Base-by-base conservation (phyloP, 2,113 vertebrate species). In the Leptobrachium leishanense region DNA sequence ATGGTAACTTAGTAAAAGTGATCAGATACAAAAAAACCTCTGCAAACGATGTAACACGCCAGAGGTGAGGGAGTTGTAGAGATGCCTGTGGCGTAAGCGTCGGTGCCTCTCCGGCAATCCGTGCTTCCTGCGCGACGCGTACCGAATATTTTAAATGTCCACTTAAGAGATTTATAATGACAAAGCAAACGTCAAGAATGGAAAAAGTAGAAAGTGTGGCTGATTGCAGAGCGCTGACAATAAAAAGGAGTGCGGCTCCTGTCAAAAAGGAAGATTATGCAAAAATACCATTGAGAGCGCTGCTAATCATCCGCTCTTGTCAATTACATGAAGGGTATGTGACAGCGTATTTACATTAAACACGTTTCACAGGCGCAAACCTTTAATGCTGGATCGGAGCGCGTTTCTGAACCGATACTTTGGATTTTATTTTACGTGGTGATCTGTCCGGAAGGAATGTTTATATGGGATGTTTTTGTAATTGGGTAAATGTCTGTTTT, bases 271-370 rank as follows among this genome's bases (percentile, higher is more conserved):
- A 90, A 90, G 92, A 94, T 93, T 94, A 94, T 95, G 94, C 93
- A 92, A 88, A 92, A 92, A 90, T 90, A 91, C 92, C 91, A 88
- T 90, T 86, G 93, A 95, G 94, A 94, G 92, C 91, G 90, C 87
- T 92, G 94, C 94, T 96, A 96, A 97, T 98, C 95, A 94, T 94
- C 95, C 94, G 92, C 94, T 94, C 86, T 89, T 95, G 95, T 95
- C 95, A 95, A 95, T 96, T 94, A 96, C 92, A 91, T 91, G 92
- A 93, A 92, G 94, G 92, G 93, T 88, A 91, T 92, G 92, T 95
- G 95, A 95, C 95, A 96, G 93, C 89, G 88, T 94, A 94, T 95
- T 95, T 96, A 95, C 95, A 94, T 94, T 93, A 92, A 92, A 94
- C 92, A 92, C 89, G 87, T 90, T 90, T 90, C 89, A 89, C 85